These are phyloP conservation scores for Lithobates pipiens DNA, from an alignment of 2,797 vertebrate genomes.

Conservation along the genomic window DNA sequence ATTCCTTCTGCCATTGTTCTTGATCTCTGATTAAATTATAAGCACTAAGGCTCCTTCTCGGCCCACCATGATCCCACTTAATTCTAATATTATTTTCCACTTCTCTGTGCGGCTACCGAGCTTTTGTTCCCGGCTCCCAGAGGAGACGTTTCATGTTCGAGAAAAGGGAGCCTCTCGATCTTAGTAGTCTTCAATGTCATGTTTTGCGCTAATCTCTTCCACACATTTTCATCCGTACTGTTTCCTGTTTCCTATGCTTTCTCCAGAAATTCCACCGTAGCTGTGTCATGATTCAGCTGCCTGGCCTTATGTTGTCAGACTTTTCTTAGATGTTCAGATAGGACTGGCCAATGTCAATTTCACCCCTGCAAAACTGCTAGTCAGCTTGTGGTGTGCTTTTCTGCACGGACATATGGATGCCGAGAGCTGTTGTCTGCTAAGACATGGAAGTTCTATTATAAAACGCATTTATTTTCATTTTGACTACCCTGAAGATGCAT, in stretches of 20 bases:
- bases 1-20: slow-evolving; percentile 17
- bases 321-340: slow-evolving; percentile 26
- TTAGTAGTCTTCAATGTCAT: slow-evolving; percentile 32
- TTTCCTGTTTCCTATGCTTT: slow-evolving; percentile 8
- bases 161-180: neutral
- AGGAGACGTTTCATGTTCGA: neutral
- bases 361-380: neutral
- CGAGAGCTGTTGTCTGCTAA: neutral
- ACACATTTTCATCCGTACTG: slow-evolving; percentile 11
- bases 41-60: neutral
- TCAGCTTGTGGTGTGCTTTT: neutral
- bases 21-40: slow-evolving; percentile 6
- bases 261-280: slow-evolving; percentile 34
- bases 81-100: slow-evolving; percentile 14
- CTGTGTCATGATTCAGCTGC: slow-evolving; percentile 41
- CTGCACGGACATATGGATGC: neutral
- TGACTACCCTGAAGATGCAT: too few relatives aligned
- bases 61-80: neutral
- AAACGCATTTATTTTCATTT: too few relatives aligned
- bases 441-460: neutral
- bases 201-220: slow-evolving; percentile 52
- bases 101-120: neutral
- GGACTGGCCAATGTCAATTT: slow-evolving; percentile 35
- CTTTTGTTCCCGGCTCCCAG: slow-evolving; percentile 2
- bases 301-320: neutral